A percentile compares a stretch with the other conserved stretches of the same genome.
Evolutionary conservation across 1,140 invertebrate species (phyloP).

Genomic region (Parasteatoda tepidariorum): DNA sequence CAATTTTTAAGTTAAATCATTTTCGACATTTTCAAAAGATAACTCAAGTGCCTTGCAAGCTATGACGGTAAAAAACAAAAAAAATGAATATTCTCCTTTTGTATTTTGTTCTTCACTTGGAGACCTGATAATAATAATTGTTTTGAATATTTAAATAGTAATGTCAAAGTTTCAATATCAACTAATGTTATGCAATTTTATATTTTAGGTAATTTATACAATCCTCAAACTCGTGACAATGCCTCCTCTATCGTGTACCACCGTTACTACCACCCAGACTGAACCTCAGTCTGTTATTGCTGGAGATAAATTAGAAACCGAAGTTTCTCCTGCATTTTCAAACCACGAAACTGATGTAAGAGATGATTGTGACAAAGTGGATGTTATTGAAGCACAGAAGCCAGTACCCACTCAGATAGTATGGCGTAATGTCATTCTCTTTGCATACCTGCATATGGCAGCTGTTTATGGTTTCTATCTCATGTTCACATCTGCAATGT

Average conservation of each 20-base stretch:
- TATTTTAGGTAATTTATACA: background rate
- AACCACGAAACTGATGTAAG: background rate
- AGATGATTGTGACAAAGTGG: slow-evolving; percentile 21
- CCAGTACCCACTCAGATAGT: slow-evolving; percentile 73
- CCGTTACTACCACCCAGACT: background rate
- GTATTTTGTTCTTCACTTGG: no score
- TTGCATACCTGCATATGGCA: slow-evolving; percentile 85
- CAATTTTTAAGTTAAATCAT: background rate
- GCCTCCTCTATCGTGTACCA: slow-evolving; percentile 28
- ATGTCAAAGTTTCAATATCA: no score
- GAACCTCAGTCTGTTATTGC: background rate
- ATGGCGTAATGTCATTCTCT: slow-evolving; percentile 92
- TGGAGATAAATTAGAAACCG: background rate
- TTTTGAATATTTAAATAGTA: no score
- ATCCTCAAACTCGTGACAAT: background rate
- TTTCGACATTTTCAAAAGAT: background rate
- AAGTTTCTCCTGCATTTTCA: background rate
- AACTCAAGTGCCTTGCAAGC: no score
- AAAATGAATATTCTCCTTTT: no score
- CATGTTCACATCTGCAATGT: slow-evolving; percentile 74
- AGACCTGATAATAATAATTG: no score
- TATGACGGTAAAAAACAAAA: no score
- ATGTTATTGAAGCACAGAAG: slow-evolving; percentile 64
- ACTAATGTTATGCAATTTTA: background rate
- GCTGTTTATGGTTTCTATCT: slow-evolving; percentile 88